phyloP scores from a whole-genome alignment of 2,888 invertebrate genomes.

The Drosophila demipolita region DNA sequence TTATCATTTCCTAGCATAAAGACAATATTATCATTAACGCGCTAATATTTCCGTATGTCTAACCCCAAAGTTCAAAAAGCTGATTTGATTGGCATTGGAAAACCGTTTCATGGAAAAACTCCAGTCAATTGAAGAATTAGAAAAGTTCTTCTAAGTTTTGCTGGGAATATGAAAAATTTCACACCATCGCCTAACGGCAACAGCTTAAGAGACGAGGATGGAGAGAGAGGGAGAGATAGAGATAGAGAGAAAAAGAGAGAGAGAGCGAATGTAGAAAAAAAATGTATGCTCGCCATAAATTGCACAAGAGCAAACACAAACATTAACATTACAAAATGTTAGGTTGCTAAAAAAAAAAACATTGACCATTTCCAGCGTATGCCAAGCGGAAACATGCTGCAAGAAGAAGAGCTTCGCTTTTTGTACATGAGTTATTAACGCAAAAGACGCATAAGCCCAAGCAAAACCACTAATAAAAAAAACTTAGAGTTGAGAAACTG shows the following conservation, averaged over 20 bases:
- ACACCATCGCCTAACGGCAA: conserved; percentile 27
- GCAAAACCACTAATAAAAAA: conserved; percentile 17
- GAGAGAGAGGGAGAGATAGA: conserved; percentile 6
- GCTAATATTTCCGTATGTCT: conserved; percentile 14
- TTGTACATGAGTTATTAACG: conserved; percentile 57
- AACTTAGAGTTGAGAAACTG: conserved; percentile 49
- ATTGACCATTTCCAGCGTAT: conserved; percentile 33
- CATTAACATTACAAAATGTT: conserved; percentile 49
- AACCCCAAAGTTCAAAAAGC: conserved; percentile 10
- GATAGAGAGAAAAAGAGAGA: conserved; percentile 15
- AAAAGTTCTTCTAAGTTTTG: conserved; percentile 2
- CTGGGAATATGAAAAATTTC: conserved; percentile 36
- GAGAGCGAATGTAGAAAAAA: conserved; percentile 27
- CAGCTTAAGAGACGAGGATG: background rate
- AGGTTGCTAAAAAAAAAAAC: conserved; percentile 36
- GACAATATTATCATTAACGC: conserved; percentile 4
- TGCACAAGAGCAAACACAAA: conserved; percentile 55
- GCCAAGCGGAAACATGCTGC: conserved; percentile 45
- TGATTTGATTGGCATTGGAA: background rate
- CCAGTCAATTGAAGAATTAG: background rate
- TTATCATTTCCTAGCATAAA: conserved; percentile 22
- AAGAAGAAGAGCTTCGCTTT: conserved; percentile 33
- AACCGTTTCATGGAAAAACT: conserved; percentile 7
- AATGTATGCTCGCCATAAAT: conserved; percentile 42
- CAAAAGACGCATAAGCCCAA: conserved; percentile 38